A percentile compares a stretch with the other conserved stretches of the same genome.
Evolutionary conservation across 2,113 vertebrate genomes (phyloP).

Genomic region (Puffinus mauretanicus): DNA sequence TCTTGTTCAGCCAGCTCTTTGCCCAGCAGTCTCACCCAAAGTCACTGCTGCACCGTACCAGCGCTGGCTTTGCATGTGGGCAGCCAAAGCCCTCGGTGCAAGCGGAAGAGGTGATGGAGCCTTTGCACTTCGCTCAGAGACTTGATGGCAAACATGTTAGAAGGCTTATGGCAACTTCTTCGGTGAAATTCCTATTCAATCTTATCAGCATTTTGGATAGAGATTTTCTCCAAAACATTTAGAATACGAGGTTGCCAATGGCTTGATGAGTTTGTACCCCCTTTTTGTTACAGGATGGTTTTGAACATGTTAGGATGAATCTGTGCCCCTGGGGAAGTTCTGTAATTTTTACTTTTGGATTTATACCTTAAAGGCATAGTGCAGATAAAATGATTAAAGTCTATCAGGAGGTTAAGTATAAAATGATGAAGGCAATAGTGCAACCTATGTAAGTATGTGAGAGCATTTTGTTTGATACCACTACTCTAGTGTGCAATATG

Average conservation of each 20-base stretch:
- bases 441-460: background rate
- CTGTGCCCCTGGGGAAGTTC: background rate
- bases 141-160: background rate
- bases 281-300: background rate
- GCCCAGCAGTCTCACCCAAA: background rate
- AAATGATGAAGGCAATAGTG: background rate
- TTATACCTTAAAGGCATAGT: background rate
- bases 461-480: background rate
- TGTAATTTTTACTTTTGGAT: background rate
- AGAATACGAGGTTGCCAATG: background rate
- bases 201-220: background rate
- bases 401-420: background rate
- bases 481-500: background rate
- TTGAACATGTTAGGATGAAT: background rate
- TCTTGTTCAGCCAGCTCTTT: background rate
- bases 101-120: background rate
- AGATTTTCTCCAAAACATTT: background rate
- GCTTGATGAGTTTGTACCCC: background rate
- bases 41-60: rapidly evolving
- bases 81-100: background rate
- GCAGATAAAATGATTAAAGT: background rate
- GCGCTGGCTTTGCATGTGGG: background rate
- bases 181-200: background rate
- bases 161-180: background rate
- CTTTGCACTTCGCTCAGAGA: background rate